phyloP scores from a whole-genome alignment of 2,113 vertebrate genomes.

The Zosterops lateralis region DNA sequence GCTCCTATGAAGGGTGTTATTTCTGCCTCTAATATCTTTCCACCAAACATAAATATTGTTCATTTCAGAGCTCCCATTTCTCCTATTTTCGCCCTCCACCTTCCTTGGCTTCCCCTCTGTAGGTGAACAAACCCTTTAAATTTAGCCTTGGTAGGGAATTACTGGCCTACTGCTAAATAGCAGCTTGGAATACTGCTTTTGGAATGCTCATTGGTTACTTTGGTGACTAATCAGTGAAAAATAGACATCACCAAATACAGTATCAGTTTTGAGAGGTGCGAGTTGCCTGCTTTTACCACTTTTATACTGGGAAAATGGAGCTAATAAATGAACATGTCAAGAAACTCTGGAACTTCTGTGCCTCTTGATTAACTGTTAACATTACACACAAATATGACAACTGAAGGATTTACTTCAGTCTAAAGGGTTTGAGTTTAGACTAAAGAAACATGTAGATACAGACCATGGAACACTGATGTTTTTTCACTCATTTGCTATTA shows the following conservation, averaged over 20 bases:
- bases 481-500: background rate
- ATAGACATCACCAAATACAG: background rate
- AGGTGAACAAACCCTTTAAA: background rate
- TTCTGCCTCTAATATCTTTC: background rate
- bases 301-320: background rate
- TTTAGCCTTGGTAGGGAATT: background rate
- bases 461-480: fast-evolving
- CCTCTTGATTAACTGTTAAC: background rate
- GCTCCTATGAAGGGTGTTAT: background rate
- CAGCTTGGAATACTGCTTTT: background rate
- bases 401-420: background rate
- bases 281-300: background rate
- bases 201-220: background rate
- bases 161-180: background rate
- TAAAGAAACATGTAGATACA: fast-evolving
- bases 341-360: background rate
- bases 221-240: background rate
- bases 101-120: background rate
- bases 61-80: background rate
- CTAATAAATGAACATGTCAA: background rate
- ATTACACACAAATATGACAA: background rate
- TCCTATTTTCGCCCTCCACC: background rate
- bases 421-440: background rate
- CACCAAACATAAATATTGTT: background rate
- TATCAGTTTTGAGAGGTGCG: background rate